These are phyloP conservation scores for Muscicapa striata DNA, from an alignment of 2,797 vertebrate species.

Conservation along the genomic window DNA sequence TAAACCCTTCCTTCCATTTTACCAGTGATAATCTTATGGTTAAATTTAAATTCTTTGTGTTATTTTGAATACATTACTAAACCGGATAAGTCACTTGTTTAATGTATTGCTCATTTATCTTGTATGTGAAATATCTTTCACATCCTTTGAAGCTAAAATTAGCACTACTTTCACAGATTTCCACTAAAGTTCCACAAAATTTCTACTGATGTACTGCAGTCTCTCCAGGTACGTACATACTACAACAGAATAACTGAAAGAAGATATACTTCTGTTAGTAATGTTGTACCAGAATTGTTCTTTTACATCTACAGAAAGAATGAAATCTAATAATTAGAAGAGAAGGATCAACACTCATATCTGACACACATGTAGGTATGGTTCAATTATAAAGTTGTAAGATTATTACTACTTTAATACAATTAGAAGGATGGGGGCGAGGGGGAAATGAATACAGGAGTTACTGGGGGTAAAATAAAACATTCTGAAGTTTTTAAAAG, in stretches of 20 bases:
- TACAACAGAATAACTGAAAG: neutral
- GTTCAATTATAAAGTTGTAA: neutral
- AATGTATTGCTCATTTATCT: neutral
- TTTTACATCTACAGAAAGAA: neutral
- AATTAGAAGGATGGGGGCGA: neutral
- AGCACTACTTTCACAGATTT: neutral
- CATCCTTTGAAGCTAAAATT: neutral
- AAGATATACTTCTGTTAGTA: neutral
- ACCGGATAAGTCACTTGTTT: neutral
- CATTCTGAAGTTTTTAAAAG: neutral
- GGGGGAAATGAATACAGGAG: neutral
- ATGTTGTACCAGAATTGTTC: neutral
- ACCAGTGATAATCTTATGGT: neutral
- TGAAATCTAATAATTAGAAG: neutral
- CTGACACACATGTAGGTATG: neutral
- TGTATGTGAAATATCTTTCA: neutral
- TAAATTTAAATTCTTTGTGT: neutral
- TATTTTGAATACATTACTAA: neutral
- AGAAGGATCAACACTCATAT: neutral
- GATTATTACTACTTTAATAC: neutral
- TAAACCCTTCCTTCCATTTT: neutral
- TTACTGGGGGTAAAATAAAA: rapidly evolving
- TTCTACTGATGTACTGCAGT: neutral
- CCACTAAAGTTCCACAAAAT: neutral
- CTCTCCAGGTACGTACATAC: neutral